These are phyloP conservation scores for Bathynomus jamesi DNA, from an alignment of 1,140 invertebrate genomes.

Conservation along the genomic window DNA sequence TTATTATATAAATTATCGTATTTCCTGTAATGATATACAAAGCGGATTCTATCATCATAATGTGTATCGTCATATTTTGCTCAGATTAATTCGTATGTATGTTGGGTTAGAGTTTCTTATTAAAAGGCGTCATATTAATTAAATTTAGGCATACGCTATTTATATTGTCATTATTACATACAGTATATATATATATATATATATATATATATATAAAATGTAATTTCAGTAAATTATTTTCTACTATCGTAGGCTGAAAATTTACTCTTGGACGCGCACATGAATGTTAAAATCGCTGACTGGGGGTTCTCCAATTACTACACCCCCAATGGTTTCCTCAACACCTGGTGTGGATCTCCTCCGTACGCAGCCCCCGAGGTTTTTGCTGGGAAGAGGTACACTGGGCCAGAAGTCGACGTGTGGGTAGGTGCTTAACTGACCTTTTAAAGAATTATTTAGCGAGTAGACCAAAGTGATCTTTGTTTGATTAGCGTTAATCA, in stretches of 20 bases:
- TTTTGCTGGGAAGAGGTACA: conserved; percentile 88
- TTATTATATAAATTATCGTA: no score
- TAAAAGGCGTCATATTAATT: no score
- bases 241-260: conserved; percentile 80
- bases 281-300: conserved; percentile 92
- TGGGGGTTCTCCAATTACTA: conserved; percentile 97
- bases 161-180: neutral
- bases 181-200: conserved; percentile 5
- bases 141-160: no score
- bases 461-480: no score
- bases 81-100: no score
- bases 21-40: no score
- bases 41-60: no score
- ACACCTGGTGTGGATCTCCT: conserved; percentile 93
- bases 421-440: conserved; percentile 81
- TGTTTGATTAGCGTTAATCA: no score
- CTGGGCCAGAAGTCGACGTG: conserved; percentile 91
- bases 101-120: no score
- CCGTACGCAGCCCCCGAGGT: conserved; percentile 96
- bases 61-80: no score
- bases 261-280: conserved; percentile 78
- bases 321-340: conserved; percentile 64
- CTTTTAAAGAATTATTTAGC: no score
- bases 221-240: neutral
- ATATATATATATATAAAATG: conserved; percentile 10